These are phyloP conservation scores for Carassius carassius DNA, from an alignment of 2,113 vertebrate genomes.

Conservation along the genomic window DNA sequence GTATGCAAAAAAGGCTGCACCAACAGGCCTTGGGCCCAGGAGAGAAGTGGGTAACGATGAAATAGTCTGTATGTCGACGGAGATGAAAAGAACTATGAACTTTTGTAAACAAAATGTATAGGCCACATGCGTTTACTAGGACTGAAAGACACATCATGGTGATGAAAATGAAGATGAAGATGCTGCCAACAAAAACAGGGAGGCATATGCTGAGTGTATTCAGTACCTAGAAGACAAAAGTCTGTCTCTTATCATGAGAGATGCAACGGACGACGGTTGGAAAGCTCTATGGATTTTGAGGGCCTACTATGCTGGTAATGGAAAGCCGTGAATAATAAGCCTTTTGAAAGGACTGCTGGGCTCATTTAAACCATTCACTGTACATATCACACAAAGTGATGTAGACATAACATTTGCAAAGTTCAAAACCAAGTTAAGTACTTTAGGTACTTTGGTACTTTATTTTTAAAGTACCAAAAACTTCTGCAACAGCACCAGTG, in stretches of 20 bases:
- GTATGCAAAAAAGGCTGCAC: background rate
- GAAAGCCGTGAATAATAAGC: background rate
- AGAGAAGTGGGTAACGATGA: background rate
- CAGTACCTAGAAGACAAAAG: constrained; percentile 19
- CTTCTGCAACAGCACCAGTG: too few species aligned
- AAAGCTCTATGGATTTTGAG: background rate
- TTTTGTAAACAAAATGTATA: background rate
- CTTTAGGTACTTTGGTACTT: too few species aligned
- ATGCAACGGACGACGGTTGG: background rate
- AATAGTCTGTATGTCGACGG: background rate
- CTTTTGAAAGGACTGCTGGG: background rate
- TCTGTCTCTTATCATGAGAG: background rate
- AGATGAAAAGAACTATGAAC: constrained; percentile 8
- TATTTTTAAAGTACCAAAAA: background rate
- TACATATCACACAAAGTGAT: constrained; percentile 34
- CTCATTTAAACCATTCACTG: background rate
- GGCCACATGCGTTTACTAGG: background rate
- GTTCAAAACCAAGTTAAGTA: background rate
- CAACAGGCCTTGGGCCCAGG: background rate
- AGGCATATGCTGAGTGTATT: constrained; percentile 1
- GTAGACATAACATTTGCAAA: background rate
- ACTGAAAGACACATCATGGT: background rate
- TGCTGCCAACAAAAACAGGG: background rate
- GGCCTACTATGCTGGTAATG: background rate
- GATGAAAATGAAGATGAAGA: background rate